phyloP scores from a whole-genome alignment of 2,797 vertebrate species.

The Myotis findleyi region DNA sequence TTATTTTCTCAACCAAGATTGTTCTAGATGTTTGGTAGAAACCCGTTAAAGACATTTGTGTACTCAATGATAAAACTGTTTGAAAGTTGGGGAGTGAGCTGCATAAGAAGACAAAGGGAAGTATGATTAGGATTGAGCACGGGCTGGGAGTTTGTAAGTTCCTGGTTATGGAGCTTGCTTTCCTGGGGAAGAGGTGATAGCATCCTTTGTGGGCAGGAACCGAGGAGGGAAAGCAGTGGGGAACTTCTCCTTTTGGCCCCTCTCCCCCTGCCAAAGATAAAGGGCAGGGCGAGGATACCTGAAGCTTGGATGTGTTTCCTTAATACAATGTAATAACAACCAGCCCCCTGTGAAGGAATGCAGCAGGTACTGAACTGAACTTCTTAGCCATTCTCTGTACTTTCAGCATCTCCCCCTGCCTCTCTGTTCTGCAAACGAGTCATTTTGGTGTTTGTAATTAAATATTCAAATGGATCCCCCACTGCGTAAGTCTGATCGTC shows the following conservation, averaged over 20 bases:
- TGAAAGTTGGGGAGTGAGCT: not conserved
- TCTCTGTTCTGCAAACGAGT: not conserved
- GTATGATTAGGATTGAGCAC: not conserved
- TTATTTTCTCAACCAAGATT: not conserved
- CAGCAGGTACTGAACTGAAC: not conserved
- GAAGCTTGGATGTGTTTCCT: not conserved
- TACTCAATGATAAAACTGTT: not conserved
- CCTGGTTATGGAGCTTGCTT: not conserved
- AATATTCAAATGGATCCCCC: not conserved
- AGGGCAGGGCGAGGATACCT: not conserved
- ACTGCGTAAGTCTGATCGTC: not conserved
- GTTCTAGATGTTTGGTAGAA: not conserved
- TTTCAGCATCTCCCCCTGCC: not conserved
- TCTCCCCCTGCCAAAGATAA: constrained; percentile 5
- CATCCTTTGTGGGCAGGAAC: not conserved
- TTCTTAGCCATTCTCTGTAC: not conserved
- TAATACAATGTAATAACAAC: not conserved
- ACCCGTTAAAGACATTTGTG: not conserved
- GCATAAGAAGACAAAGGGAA: not conserved
- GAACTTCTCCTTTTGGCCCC: not conserved
- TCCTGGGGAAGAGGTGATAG: not conserved
- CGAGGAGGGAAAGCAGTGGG: not conserved
- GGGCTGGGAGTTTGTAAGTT: not conserved
- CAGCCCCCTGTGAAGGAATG: not conserved
- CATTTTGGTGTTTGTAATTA: not conserved